A percentile compares a stretch with the other conserved stretches of the same genome.
These are phyloP conservation scores for Acestrorhynchus altus DNA, from an alignment of 2,797 vertebrate species.

Conservation along the genomic window DNA sequence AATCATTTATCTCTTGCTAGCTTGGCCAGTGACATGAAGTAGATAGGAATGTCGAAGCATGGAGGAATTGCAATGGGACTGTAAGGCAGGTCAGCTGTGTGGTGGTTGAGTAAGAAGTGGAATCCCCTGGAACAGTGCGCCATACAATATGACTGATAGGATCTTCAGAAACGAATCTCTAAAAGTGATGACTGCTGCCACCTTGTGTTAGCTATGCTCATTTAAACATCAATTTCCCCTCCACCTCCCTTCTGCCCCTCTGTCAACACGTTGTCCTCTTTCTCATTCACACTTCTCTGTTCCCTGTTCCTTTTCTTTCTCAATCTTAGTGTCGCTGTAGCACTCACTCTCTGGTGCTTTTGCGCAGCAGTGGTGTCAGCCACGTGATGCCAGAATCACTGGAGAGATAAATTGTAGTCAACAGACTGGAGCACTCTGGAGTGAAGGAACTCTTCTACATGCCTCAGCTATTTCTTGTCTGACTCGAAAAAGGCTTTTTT, in stretches of 20 bases:
- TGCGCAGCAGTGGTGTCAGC: constrained; percentile 22
- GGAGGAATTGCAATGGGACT: background rate
- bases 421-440: constrained; percentile 23
- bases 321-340: constrained; percentile 20
- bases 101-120: background rate
- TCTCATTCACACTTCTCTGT: background rate
- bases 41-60: constrained; percentile 3
- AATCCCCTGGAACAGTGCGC: constrained; percentile 9
- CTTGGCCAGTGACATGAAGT: constrained; percentile 10
- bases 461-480: constrained; percentile 39
- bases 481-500: constrained; percentile 34
- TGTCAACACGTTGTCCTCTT: background rate
- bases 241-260: background rate
- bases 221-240: background rate
- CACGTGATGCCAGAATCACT: constrained; percentile 20
- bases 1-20: constrained; percentile 38
- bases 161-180: background rate
- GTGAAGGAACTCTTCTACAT: constrained; percentile 20
- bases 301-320: constrained; percentile 17
- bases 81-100: constrained; percentile 19
- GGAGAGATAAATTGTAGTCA: constrained; percentile 18
- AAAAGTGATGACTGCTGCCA: constrained; percentile 45
- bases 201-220: constrained; percentile 43
- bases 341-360: constrained; percentile 11
- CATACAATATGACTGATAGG: background rate